phyloP scores from a whole-genome alignment of 2,113 vertebrate genomes.

The Bufo bufo region DNA sequence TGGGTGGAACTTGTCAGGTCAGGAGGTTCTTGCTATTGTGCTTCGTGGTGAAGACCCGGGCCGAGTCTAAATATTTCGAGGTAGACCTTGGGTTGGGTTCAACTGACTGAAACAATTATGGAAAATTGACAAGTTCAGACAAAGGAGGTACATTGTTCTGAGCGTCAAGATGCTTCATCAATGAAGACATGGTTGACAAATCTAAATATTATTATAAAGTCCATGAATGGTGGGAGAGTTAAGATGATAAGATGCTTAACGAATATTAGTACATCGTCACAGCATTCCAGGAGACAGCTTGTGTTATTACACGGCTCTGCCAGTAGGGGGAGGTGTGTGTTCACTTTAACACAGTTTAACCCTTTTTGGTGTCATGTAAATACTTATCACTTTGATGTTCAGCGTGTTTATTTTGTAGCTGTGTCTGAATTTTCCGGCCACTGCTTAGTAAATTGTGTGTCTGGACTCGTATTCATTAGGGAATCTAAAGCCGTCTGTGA shows the following conservation, averaged over 20 bases:
- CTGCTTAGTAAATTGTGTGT: background rate
- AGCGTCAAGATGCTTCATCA: background rate
- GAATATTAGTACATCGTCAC: background rate
- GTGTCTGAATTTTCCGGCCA: constrained; percentile 9
- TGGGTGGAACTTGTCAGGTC: constrained; percentile 8
- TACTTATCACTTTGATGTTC: background rate
- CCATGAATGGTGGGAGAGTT: constrained; percentile 7
- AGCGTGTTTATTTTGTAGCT: background rate
- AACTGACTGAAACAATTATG: constrained; percentile 27
- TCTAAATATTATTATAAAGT: constrained; percentile 27
- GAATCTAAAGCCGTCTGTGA: background rate
- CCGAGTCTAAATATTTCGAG: background rate
- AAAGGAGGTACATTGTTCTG: constrained; percentile 8
- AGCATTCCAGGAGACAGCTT: background rate
- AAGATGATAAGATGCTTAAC: background rate
- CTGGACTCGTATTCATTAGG: background rate
- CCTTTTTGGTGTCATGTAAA: background rate
- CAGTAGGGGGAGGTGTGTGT: constrained; percentile 34
- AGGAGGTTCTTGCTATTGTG: constrained; percentile 9
- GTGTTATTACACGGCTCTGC: background rate
- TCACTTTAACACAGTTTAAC: constrained; percentile 1
- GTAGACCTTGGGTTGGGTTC: constrained; percentile 23
- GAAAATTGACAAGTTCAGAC: constrained; percentile 6
- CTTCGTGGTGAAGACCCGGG: background rate
- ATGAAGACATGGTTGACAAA: background rate